A percentile compares a stretch with the other conserved stretches of the same genome.
Evolutionary conservation across 2,888 invertebrate genomes (phyloP).

Genomic region (Mechanitis messenoides): DNA sequence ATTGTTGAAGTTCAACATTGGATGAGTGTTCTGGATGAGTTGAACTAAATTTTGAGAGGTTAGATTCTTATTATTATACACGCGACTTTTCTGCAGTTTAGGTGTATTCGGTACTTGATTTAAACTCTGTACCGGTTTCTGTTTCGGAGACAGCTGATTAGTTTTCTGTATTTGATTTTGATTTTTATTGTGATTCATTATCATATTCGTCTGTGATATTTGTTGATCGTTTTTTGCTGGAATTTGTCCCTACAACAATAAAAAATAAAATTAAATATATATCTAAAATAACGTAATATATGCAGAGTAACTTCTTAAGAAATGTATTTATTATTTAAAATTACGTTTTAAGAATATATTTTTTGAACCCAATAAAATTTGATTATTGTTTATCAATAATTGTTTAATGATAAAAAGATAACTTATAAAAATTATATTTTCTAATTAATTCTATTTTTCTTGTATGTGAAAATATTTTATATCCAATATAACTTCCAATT

Average conservation of each 20-base stretch:
- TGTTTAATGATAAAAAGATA: too few species aligned
- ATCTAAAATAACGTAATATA: neutral
- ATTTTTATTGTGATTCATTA: constrained; percentile 41
- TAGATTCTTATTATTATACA: constrained; percentile 50
- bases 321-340: too few species aligned
- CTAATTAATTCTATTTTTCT: too few species aligned
- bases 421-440: too few species aligned
- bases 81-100: constrained; percentile 49
- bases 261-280: constrained; percentile 7
- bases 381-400: too few species aligned
- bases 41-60: constrained; percentile 65
- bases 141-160: constrained; percentile 16
- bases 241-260: constrained; percentile 45
- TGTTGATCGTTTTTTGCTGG: constrained; percentile 47
- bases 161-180: constrained; percentile 26
- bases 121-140: constrained; percentile 13
- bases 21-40: constrained; percentile 69
- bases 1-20: constrained; percentile 60
- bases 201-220: constrained; percentile 34
- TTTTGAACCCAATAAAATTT: too few species aligned
- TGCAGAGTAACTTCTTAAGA: too few species aligned
- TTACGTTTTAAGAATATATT: too few species aligned
- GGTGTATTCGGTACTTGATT: constrained; percentile 28
- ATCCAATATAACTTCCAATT: neutral
- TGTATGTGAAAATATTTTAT: too few species aligned